Percentiles rank a stretch among this genome's conserved stretches.
Evolutionary conservation across 2,797 vertebrate genomes (phyloP).

Genomic region (Chloroceryle inda): DNA sequence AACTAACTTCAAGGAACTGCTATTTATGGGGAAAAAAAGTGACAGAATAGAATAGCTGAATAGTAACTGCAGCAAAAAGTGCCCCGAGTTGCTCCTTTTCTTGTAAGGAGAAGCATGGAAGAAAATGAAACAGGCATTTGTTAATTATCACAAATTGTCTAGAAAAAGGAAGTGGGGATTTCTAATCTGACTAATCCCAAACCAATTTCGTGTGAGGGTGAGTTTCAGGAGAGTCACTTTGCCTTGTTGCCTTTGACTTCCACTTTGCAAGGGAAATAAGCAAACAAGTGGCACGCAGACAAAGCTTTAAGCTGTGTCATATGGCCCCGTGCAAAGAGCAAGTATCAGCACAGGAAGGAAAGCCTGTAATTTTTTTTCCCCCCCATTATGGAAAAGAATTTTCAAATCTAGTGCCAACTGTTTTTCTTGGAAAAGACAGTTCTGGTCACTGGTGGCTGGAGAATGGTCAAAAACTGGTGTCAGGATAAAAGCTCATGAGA

Average conservation of each 20-base stretch:
- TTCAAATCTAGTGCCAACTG: neutral
- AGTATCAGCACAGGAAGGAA: neutral
- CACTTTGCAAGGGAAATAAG: neutral
- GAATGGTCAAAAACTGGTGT: neutral
- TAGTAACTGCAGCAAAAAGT: neutral
- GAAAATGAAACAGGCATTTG: constrained; percentile 35
- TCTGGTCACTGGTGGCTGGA: neutral
- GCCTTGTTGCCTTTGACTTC: neutral
- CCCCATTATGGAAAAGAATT: neutral
- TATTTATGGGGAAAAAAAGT: neutral
- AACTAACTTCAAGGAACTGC: neutral
- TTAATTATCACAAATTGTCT: constrained; percentile 57
- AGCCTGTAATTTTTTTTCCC: neutral
- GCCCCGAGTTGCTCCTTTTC: neutral
- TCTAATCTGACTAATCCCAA: constrained; percentile 1
- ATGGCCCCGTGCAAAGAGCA: neutral
- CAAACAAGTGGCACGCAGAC: neutral
- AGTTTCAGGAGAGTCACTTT: neutral
- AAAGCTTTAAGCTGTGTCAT: neutral
- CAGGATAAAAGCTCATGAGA: neutral
- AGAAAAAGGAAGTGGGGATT: constrained; percentile 68
- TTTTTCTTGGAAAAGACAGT: neutral
- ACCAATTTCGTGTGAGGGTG: neutral
- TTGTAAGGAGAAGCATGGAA: neutral
- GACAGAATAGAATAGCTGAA: constrained; percentile 1